Base-by-base conservation (phyloP, 2,113 vertebrate species). In the Glaucomys volans region DNA sequence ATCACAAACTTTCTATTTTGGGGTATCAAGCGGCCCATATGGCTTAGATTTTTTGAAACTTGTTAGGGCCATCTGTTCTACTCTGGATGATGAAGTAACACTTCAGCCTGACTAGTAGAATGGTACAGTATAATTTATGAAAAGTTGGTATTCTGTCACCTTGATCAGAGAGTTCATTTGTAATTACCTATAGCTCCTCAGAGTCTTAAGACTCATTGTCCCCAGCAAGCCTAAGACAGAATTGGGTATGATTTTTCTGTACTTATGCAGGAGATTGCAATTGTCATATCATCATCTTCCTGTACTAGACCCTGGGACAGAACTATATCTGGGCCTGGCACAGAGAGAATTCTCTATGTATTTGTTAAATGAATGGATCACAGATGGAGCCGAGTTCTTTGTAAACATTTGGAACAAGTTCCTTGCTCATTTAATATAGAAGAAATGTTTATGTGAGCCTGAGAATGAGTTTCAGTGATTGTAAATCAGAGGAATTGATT, bases 31-130 rank as follows among this genome's bases (percentile, higher is more conserved):
- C 59, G 93, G n/a, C 82, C 40, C 26, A 8, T 17, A 14, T 96
- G 47, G 37, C 64, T 91, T 97, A 75, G n/a, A 66, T 69, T 84
- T 93, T 95, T 95, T 18, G 44, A 95, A 91, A 67, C 57, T 79
- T 64, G 8, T 47, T 83, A 47, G 26, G 32, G 2, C 66, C 79
- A 75, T 30, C 16, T 88, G 8, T 85, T 30, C n/a, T 94, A 5
- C 64, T 87, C 26, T 92, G 79, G 95, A 89, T 95, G 28, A 40
- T 76, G 24, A 96, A 20, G 54, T 93, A 57, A 82, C 28, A 81
- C 37, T 87, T 47, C 47, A 92, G 14, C 22, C n/a, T 85, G 17
- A 62, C n/a, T 89, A 54, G 11, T 66, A 75, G 54, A 84, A 50
- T 83, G 24, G 54, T n/a, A 13, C 52, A 35, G 26, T 64, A n/a